Percentiles rank a stretch among this genome's conserved stretches.
These are phyloP conservation scores for Ethmia dodecea DNA, from an alignment of 2,888 invertebrate species.

Conservation along the genomic window DNA sequence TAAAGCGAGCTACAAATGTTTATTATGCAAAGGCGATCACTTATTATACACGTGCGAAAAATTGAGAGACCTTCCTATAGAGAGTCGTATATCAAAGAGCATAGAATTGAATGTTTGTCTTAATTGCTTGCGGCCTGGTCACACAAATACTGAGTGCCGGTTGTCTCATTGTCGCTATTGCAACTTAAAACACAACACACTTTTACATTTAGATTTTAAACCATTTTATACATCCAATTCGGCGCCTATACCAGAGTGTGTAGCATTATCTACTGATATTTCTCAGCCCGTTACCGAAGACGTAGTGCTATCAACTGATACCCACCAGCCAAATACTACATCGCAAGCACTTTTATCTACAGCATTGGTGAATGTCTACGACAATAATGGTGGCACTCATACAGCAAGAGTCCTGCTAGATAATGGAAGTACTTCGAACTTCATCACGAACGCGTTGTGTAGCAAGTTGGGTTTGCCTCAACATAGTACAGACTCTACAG, in stretches of 20 bases:
- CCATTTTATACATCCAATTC: too few species aligned
- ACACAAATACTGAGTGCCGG: conserved; percentile 12
- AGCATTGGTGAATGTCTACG: conserved; percentile 5
- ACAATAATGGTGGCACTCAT: conserved; percentile 2
- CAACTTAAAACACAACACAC: conserved; percentile 9
- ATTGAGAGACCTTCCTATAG: conserved; percentile 9
- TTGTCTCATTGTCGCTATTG: too few species aligned
- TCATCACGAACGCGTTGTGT: conserved; percentile 4
- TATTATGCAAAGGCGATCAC: too few species aligned
- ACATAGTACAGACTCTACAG: conserved; percentile 5
- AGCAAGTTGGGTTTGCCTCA: not conserved
- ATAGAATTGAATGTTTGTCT: conserved; percentile 17
- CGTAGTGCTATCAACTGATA: not conserved
- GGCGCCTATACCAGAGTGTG: too few species aligned
- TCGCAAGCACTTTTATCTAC: conserved; percentile 10
- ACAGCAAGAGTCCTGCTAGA: conserved; percentile 7
- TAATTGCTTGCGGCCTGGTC: conserved; percentile 16
- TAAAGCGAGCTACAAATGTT: too few species aligned
- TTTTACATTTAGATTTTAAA: conserved; percentile 9
- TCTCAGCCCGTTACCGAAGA: too few species aligned
- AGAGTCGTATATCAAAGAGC: conserved; percentile 13
- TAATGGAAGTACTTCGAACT: conserved; percentile 13
- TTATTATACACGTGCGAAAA: too few species aligned
- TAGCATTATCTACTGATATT: too few species aligned
- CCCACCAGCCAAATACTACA: not conserved